Conservation (phyloP, 2,113 vertebrate species). For the Ctenodactylus gundi region DNA sequence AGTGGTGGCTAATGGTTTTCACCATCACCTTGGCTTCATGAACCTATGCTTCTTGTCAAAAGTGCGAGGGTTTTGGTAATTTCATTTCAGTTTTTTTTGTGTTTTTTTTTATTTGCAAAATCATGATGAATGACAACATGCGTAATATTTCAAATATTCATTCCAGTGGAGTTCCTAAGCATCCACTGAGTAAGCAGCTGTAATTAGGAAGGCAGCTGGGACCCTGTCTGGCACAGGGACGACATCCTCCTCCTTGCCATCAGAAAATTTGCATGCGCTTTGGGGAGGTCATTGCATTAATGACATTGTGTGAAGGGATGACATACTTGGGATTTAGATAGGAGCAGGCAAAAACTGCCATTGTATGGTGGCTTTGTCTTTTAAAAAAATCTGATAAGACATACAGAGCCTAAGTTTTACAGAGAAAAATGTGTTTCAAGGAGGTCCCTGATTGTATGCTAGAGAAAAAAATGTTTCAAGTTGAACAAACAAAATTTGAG, state of each 20-base stretch:
- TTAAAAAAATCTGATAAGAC: not conserved
- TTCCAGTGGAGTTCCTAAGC: not conserved
- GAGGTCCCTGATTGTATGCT: too few species aligned
- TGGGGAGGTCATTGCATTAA: not conserved
- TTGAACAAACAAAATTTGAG: slow-evolving; percentile 8
- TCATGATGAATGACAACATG: not conserved
- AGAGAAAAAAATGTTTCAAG: not conserved
- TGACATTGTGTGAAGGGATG: not conserved
- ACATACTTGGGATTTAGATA: not conserved
- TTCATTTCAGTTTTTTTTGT: slow-evolving; percentile 25
- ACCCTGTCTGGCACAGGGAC: not conserved
- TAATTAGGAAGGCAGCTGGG: not conserved
- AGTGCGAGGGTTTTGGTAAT: not conserved
- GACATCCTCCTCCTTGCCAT: not conserved
- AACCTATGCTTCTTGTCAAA: not conserved
- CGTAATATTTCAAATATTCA: not conserved
- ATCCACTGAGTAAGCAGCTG: not conserved
- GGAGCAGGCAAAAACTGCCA: not conserved
- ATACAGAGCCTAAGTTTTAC: not conserved
- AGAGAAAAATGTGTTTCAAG: not conserved
- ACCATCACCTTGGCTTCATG: not conserved
- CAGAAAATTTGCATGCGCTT: not conserved
- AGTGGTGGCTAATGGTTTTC: not conserved
- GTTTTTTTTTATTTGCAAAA: not conserved
- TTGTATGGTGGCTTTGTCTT: not conserved